Evolutionary conservation across 2,797 vertebrate species (phyloP), one percentile per base, ranked within the genome.

Genomic region (Coendou prehensilis): DNA sequence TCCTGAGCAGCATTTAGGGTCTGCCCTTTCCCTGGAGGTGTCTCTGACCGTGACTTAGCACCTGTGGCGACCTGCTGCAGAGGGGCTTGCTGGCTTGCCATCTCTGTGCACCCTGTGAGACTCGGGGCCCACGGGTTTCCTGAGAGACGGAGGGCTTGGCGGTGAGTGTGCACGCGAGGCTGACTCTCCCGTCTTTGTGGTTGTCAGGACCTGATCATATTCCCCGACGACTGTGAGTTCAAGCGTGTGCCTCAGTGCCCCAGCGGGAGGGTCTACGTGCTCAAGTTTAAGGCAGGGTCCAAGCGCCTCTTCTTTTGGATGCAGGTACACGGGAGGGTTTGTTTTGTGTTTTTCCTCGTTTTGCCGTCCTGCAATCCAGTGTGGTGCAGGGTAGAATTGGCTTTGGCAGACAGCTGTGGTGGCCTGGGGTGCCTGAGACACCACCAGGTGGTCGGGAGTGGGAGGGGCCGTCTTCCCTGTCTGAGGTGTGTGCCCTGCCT

Each of bases 221-320:
- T 99, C 93, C 99, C 99, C 0, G 99, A 99, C 0, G 99, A 99
- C 98, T 99, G 99, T 75, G 99, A 99, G 98, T 99, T 99, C 98
- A 99, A 99, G 98, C 98, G 99, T 30, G 99, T 99, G 92, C 99
- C 98, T 41, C 99, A 99, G 98, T 99, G 99, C 97, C 99, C 99
- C 47, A 99, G 99, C 0, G 99, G 99, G 52, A 99, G 99, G 1
- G 99, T 99, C 87, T 99, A 99, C 59, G 99, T 99, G 98, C 98
- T 99, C 97, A 99, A 99, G 97, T 99, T 99, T 96, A 99, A 99
- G 98, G 99, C 99, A 0, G 99, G 99, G 37, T 99, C 99, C 83
- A 99, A 99, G 94, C 98, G 99, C 33, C 99, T 99, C 85, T 99
- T 99, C 99, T 99, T 99, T 97, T 99, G 99, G 99, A 99, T 99